phyloP scores from a whole-genome alignment of 1,140 invertebrate species.

The Pogonomyrmex barbatus region DNA sequence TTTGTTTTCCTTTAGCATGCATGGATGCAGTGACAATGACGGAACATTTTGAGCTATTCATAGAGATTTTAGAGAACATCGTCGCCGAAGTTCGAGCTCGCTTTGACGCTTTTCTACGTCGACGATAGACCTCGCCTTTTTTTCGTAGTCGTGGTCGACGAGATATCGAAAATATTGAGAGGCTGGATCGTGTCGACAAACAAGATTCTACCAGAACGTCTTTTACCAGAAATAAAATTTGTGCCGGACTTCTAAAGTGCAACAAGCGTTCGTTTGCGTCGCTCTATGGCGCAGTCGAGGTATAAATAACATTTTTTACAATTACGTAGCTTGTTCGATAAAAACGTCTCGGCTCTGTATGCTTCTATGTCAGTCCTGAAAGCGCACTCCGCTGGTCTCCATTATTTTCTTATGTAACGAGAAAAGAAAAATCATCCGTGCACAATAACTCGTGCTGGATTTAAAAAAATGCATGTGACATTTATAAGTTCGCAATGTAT shows the following conservation, averaged over 20 bases:
- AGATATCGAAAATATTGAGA: conserved; percentile 38
- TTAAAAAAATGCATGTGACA: conserved; percentile 22
- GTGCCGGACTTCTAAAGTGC: conserved; percentile 20
- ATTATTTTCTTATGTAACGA: conserved; percentile 50
- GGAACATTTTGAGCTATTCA: conserved; percentile 27
- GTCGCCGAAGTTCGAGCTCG: neutral
- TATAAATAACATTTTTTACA: conserved; percentile 59
- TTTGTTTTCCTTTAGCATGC: neutral
- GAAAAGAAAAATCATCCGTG: neutral
- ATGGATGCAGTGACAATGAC: neutral
- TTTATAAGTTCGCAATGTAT: conserved; percentile 34
- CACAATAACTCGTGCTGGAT: conserved; percentile 41
- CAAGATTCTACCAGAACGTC: conserved; percentile 9
- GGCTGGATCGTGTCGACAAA: neutral
- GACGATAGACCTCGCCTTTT: neutral
- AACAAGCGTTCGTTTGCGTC: conserved; percentile 22
- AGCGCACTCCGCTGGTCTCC: neutral
- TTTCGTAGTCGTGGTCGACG: neutral
- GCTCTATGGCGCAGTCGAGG: neutral
- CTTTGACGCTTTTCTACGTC: neutral
- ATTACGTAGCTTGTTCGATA: conserved; percentile 38
- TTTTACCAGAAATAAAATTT: conserved; percentile 44
- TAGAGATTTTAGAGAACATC: conserved; percentile 10
- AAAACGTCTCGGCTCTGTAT: conserved; percentile 17
- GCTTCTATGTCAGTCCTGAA: conserved; percentile 24